A percentile compares a stretch with the other conserved stretches of the same genome.
Conservation (phyloP, 2,888 invertebrate genomes). For the Lycophotia porphyrea region DNA sequence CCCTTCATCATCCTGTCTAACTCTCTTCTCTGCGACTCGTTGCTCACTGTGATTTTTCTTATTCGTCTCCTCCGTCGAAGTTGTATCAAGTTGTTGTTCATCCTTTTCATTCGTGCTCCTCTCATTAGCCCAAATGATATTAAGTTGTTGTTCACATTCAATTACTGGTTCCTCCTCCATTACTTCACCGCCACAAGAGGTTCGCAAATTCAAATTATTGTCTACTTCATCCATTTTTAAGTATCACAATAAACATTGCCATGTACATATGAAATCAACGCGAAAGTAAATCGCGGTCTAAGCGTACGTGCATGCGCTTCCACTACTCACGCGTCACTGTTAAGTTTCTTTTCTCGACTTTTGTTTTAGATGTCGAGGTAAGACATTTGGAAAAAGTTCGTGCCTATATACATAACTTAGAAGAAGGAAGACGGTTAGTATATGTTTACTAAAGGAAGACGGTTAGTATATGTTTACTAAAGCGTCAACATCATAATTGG, state of each 20-base stretch:
- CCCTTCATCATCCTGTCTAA: conserved; percentile 1
- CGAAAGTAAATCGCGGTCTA: conserved; percentile 1
- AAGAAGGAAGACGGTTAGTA: background rate
- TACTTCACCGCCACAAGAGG: background rate
- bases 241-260: background rate
- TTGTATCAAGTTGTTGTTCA: conserved; percentile 2
- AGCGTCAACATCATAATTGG: background rate
- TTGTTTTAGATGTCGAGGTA: background rate
- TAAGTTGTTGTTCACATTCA: conserved; percentile 7
- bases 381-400: background rate
- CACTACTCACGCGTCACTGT: background rate
- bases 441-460: background rate
- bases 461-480: background rate
- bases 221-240: conserved; percentile 16
- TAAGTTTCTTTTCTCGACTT: background rate
- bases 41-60: background rate
- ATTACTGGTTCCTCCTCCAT: background rate
- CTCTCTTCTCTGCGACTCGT: conserved; percentile 17
- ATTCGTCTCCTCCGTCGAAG: background rate
- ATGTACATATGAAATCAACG: background rate
- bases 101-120: background rate
- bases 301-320: conserved; percentile 2
- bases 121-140: background rate
- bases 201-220: background rate
- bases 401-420: background rate